Evolutionary conservation across 2,113 vertebrate genomes (phyloP).

Genomic region (Rhabdomys dilectus): DNA sequence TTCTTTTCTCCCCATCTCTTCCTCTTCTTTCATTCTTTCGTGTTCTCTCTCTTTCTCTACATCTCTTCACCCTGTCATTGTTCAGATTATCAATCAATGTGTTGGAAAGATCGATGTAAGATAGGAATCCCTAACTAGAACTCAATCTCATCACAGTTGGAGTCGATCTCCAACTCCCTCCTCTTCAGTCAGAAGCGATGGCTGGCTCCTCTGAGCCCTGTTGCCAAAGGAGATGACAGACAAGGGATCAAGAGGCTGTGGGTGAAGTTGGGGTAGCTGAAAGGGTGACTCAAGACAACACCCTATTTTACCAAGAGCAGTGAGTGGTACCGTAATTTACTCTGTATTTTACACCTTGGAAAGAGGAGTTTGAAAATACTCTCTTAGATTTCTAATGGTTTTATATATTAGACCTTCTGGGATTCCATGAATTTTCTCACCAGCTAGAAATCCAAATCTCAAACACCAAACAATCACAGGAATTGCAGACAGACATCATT

Average conservation of each 20-base stretch:
- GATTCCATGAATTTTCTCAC: conserved; percentile 1
- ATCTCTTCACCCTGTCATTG: not conserved
- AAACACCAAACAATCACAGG: not conserved
- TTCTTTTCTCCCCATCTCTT: rapidly evolving
- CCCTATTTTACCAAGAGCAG: not conserved
- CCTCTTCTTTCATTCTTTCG: too few species aligned
- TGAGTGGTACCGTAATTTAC: not conserved
- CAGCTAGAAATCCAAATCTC: not conserved
- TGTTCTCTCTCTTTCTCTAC: rapidly evolving
- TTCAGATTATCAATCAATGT: not conserved
- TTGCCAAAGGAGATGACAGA: not conserved
- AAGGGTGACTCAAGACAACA: not conserved
- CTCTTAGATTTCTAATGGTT: not conserved
- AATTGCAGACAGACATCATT: not conserved
- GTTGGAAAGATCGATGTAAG: not conserved
- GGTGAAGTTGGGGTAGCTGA: not conserved
- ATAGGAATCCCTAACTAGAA: not conserved
- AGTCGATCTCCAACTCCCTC: not conserved
- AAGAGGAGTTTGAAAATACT: not conserved
- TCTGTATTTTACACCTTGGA: not conserved
- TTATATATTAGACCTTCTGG: not conserved
- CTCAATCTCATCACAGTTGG: not conserved
- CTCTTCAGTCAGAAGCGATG: not conserved
- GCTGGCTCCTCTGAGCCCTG: not conserved
- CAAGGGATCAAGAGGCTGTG: not conserved